phyloP scores from a whole-genome alignment of 1,140 invertebrate genomes.

The Leguminivora glycinivorella region DNA sequence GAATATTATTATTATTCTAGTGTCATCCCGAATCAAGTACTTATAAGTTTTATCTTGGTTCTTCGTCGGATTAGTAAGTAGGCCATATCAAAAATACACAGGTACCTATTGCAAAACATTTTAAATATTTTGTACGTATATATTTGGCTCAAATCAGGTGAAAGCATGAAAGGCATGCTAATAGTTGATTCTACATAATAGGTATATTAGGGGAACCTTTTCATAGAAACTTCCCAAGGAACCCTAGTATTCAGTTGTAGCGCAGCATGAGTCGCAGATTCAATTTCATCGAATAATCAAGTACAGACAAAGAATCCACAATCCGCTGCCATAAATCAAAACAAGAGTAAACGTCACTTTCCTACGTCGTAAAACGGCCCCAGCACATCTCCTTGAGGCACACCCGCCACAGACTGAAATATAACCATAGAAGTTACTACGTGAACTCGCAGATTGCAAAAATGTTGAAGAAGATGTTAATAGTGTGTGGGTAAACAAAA shows the following conservation, averaged over 20 bases:
- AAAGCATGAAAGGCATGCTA: too few species aligned
- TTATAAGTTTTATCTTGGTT: too few species aligned
- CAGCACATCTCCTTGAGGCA: neutral
- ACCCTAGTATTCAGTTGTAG: constrained; percentile 25
- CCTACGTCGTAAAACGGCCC: constrained; percentile 42
- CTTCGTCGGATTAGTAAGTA: too few species aligned
- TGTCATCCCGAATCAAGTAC: too few species aligned
- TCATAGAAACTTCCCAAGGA: neutral
- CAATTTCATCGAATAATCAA: constrained; percentile 42
- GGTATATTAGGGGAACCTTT: too few species aligned
- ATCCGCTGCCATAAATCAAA: constrained; percentile 46
- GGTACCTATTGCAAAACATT: too few species aligned
- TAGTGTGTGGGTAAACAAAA: constrained; percentile 28
- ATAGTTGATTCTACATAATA: too few species aligned
- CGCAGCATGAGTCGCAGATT: constrained; percentile 34
- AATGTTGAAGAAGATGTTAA: neutral
- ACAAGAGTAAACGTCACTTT: constrained; percentile 50
- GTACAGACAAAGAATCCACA: constrained; percentile 37
- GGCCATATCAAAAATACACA: too few species aligned
- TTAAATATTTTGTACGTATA: too few species aligned
- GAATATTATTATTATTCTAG: too few species aligned
- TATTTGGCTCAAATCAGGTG: too few species aligned
- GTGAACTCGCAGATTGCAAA: neutral
- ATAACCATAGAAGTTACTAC: neutral
- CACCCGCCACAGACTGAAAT: neutral